Base-by-base conservation (phyloP, 2,797 vertebrate genomes). In the Myripristis murdjan region DNA sequence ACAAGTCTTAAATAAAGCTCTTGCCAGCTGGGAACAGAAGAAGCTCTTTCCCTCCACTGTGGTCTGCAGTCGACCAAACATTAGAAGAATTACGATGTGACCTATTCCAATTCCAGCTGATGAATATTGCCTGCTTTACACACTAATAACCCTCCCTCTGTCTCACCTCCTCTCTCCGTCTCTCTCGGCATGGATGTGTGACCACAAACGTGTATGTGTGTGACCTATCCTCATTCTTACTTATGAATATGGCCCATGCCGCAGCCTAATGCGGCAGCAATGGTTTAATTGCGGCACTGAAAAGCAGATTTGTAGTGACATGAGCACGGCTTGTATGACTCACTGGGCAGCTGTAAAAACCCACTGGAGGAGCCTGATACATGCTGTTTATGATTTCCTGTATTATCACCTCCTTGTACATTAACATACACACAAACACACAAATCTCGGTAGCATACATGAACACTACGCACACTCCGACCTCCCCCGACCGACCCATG, bases 161-260 rank as follows among this genome's bases (percentile, higher is more conserved):
- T 44, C 43, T 44, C 43, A n/a, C n/a, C n/a, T n/a, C 44, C 43
- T 48, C 47, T 48, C 20, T 8, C 47, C 20, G 10, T 20, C 11
- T 48, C 18, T 49, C 20, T 49, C 47, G 49, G 6, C n/a, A 6
- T 20, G 18, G 18, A 3, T 49, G 6, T 49, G 18, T 1, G 33
- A 16, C 4, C 44, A 12, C 24, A 22, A 7, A 67, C 43, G 41
- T 28, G 53, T 63, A 41, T 39, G 48, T 49, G 37, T 16, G 16
- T 46, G 14, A 48, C 35, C 48, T 16, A 18, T 57, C 54, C 20
- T 35, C 63, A 60, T 64, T 72, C 43, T 9, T 2, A 15, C 43
- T 44, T n/a, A n/a, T 44, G 43, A 59, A 44, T 8, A 9, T 26
- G 16, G 26, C 11, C 24, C 26, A 55, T 31, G 55, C 16, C 3